Evolutionary conservation across 2,888 invertebrate genomes (phyloP), one percentile per base, ranked within the genome.

Genomic region (Crematogaster levior): DNA sequence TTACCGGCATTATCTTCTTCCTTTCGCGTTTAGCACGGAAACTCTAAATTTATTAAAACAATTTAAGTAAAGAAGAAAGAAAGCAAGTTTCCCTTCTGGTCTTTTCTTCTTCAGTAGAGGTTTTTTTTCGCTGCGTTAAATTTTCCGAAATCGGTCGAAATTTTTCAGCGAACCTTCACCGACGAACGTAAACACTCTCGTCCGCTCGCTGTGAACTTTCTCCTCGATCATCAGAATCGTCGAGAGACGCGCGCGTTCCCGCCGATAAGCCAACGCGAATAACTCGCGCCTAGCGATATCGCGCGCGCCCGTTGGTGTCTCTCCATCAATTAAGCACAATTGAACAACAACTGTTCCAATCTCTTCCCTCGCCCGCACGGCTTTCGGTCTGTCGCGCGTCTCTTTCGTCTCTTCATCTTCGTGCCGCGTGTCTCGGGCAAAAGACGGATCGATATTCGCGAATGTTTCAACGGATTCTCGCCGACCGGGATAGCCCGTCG

Each of bases 321-420:
- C 68, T 88, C 89, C 87, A 89, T 85, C 92, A 94, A 94, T 94
- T 93, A 92, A 93, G 84, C 85, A 84, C 91, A 92, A 93, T 94
- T 93, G 92, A 92, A 89, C 91, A 90, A 91, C 89, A 90, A 92
- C 90, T 90, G 91, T 84, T 85, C 86, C 68, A 81, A 81, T 72
- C 80, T 84, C 84, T 83, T 53, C 82, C 74, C 68, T 46, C 68
- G 53, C 53, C 46, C 53, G 72, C 58, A 53, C 77, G 70, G 70
- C 81, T 81, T 81, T 81, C 68, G 61, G 18, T 27, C 37, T 21
- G 30, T 12, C 79, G 73, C 66, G 40, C 56, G 43, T 79, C 66
- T 79, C 51, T 86, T 70, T 77, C 84, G 83, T 81, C 81, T 70
- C 72, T 37, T n/a, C 53, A 58, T 66, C 65, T 74, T 74, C 60